phyloP scores from a whole-genome alignment of 2,888 invertebrate genomes.

The Spatulosminthurus flaviceps region DNA sequence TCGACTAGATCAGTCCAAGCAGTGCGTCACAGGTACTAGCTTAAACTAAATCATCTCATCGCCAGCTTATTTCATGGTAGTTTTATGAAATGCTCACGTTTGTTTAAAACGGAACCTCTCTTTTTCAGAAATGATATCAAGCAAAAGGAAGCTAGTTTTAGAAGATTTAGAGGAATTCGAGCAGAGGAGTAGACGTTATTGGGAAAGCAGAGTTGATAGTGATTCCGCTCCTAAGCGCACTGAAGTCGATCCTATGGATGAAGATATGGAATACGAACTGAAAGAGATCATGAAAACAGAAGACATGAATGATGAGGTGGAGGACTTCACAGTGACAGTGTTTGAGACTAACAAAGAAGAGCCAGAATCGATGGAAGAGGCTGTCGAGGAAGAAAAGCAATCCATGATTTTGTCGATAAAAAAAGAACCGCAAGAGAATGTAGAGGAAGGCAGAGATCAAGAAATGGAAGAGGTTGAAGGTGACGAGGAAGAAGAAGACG shows the following conservation, averaged over 20 bases:
- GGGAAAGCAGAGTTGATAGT: constrained; percentile 59
- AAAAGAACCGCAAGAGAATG: constrained; percentile 51
- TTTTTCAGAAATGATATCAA: constrained; percentile 73
- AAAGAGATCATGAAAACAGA: constrained; percentile 70
- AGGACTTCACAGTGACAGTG: constrained; percentile 59
- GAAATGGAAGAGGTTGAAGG: constrained; percentile 37
- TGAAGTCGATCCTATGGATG: constrained; percentile 63
- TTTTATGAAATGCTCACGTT: too few species aligned
- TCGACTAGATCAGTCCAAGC: constrained; percentile 73
- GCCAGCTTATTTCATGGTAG: too few species aligned
- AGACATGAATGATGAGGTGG: constrained; percentile 47
- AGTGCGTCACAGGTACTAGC: constrained; percentile 72
- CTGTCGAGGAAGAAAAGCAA: constrained; percentile 32
- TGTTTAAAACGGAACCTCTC: too few species aligned
- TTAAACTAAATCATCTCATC: background rate
- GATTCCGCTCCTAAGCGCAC: constrained; percentile 34
- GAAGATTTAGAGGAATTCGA: constrained; percentile 62
- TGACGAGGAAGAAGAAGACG: constrained; percentile 40
- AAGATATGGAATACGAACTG: constrained; percentile 74
- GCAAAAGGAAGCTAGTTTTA: constrained; percentile 68
- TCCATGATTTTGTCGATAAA: constrained; percentile 48
- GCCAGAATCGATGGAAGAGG: constrained; percentile 42
- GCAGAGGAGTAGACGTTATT: constrained; percentile 60
- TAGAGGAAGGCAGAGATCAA: constrained; percentile 42
- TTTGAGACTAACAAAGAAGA: constrained; percentile 40